Conservation (phyloP, 2,888 invertebrate genomes). For the Tinea semifulvella region DNA sequence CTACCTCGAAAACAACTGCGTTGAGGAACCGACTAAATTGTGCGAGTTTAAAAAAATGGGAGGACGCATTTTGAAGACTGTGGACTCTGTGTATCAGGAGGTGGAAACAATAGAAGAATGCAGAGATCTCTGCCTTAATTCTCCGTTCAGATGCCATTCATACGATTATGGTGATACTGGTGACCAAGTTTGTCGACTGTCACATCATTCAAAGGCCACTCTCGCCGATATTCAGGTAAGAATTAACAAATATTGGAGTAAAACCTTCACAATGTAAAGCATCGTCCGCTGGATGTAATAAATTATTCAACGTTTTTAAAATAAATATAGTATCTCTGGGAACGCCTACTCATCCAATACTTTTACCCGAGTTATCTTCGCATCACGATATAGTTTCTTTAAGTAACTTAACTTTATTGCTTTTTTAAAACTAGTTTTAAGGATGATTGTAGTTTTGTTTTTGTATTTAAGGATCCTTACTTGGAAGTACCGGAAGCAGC, state of each 20-base stretch:
- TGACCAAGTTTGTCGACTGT: slow-evolving; percentile 91
- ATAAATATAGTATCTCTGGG: no score
- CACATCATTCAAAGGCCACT: slow-evolving; percentile 90
- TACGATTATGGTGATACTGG: slow-evolving; percentile 95
- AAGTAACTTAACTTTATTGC: no score
- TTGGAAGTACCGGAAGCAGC: slow-evolving; percentile 90
- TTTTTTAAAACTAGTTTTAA: no score
- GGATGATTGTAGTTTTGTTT: no score
- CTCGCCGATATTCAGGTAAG: slow-evolving; percentile 85
- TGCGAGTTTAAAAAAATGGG: slow-evolving; percentile 92
- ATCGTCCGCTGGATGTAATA: no score
- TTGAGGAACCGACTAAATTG: slow-evolving; percentile 91
- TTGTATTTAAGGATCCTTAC: slow-evolving; percentile 77
- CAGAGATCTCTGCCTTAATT: slow-evolving; percentile 87
- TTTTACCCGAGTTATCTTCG: no score
- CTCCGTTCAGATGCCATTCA: slow-evolving; percentile 90
- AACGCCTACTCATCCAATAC: no score
- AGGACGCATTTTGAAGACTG: slow-evolving; percentile 90
- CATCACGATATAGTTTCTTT: no score
- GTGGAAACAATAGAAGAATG: slow-evolving; percentile 88
- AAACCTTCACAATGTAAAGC: no score
- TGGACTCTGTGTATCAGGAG: slow-evolving; percentile 92
- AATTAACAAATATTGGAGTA: slow-evolving; percentile 11
- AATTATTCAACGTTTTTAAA: no score
- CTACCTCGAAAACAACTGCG: slow-evolving; percentile 92